Conservation (phyloP, 2,888 invertebrate genomes). For the Bellardia bayeri region DNA sequence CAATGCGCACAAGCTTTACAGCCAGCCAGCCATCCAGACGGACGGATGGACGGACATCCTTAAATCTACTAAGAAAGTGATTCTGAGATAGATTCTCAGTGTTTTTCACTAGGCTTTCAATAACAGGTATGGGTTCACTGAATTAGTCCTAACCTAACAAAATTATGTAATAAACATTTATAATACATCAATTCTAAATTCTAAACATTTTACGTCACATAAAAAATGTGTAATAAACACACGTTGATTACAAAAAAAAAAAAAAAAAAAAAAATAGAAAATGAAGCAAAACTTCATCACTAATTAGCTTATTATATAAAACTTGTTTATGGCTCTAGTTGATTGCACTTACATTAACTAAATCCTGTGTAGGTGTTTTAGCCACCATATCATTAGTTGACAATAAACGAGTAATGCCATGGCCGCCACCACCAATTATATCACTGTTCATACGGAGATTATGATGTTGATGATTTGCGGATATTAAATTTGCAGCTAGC, state of each 20-base stretch:
- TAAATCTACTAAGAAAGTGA: too few species aligned
- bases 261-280: neutral
- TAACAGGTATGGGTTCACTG: too few species aligned
- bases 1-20: too few species aligned
- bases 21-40: too few species aligned
- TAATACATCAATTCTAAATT: neutral
- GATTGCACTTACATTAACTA: slow-evolving; percentile 79
- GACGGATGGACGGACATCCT: too few species aligned
- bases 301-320: slow-evolving; percentile 21
- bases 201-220: neutral
- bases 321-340: neutral
- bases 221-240: neutral
- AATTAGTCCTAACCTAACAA: too few species aligned
- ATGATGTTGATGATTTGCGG: slow-evolving; percentile 32
- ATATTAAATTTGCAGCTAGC: slow-evolving; percentile 43
- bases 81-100: too few species aligned
- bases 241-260: too few species aligned
- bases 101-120: too few species aligned
- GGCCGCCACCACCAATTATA: slow-evolving; percentile 53
- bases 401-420: slow-evolving; percentile 63
- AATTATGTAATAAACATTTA: neutral
- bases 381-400: slow-evolving; percentile 76
- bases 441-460: neutral
- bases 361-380: slow-evolving; percentile 80
- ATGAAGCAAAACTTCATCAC: neutral